Evolutionary conservation across 2,113 vertebrate genomes (phyloP), one percentile per base, ranked within the genome.

Genomic region (Festucalex cinctus): DNA sequence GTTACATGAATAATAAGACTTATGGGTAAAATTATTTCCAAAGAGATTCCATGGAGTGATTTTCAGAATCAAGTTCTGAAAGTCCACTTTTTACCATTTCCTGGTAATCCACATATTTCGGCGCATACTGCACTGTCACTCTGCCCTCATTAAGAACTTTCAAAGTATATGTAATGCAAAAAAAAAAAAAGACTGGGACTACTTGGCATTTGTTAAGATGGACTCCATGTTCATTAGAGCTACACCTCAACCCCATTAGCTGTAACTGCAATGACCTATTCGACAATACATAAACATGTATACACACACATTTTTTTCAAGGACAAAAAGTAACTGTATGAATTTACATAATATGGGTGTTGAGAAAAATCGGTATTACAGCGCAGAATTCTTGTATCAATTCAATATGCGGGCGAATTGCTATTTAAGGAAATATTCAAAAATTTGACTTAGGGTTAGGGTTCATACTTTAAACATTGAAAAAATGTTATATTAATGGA

Each of bases 241-340:
- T 28, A 56, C 63, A 56, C 44, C 56, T 74, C 65, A 57, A 36
- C 57, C 62, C 59, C 69, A 76, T 87, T 80, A 73, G 70, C 62
- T 71, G 54, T 67, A 79, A 83, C 66, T 59, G 39, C 49, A 35
- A 3, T 68, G 54, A 81, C 57, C 70, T 53, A 20, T 66, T 7
- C 5, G 12, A 46, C 10, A 10, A 69, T 20, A 63, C 43, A 77
- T 13, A 65, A 6, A 68, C 56, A 62, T 14, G 46, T 26, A 61
- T 22, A 36, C 26, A 59, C 35, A 39, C 62, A 35, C 3, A 69
- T 65, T 65, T 57, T 65, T 57, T 60, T 66, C 51, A 76, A 78
- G 71, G 73, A 68, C 54, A 63, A 71, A 48, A 36, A 82, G 58
- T 48, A 75, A 61, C 66, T 63, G 10, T 69, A 61, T 66, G 6